Evolutionary conservation across 2,797 vertebrate genomes (phyloP), one percentile per base, ranked within the genome.

Genomic region (Spondyliosoma cantharus): DNA sequence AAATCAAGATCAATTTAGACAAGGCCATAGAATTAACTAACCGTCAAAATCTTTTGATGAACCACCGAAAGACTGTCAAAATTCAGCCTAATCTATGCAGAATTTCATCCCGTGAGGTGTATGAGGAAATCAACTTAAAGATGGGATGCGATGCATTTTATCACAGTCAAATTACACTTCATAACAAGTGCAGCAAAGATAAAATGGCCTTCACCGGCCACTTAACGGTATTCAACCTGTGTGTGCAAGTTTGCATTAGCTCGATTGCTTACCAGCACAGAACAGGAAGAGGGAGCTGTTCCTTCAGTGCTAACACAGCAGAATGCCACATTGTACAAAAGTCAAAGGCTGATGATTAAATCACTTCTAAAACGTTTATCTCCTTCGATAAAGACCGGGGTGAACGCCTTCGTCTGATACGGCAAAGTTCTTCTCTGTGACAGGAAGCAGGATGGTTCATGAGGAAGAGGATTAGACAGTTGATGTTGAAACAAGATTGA

Each of bases 1-100:
- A 37, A 32, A 42, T 27, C 6, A 0, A 76, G 71, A 78, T 87
- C 59, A 68, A 81, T 75, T 72, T 43, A 80, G 56, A 71, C 62
- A 73, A 63, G 32, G 56, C 22, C 14, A 12, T 22, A 29, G 14
- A 71, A 77, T 79, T 15, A 70, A 71, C 22, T 63, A 37, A 32
- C n/a, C 5, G 13, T 15, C 4, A 25, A 32, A 19, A 76, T 73
- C 25, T 50, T 74, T 75, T 48, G 50, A 57, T 50, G 54, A 74
- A 37, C 14, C 13, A 25, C 14, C 11, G 0, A 11, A 29, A 54
- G 63, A 32, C n/a, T 1, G 11, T 49, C 15, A 42, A 60, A 53
- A 59, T 54, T 3, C 22, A 25, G 11, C 20, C 4, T 45, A 17
- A 56, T 54, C 59, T 7, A 46, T 19, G 13, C 59, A 11, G n/a